Evolutionary conservation across 2,797 vertebrate species (phyloP).

Genomic region (Synaphobranchus kaupii): DNA sequence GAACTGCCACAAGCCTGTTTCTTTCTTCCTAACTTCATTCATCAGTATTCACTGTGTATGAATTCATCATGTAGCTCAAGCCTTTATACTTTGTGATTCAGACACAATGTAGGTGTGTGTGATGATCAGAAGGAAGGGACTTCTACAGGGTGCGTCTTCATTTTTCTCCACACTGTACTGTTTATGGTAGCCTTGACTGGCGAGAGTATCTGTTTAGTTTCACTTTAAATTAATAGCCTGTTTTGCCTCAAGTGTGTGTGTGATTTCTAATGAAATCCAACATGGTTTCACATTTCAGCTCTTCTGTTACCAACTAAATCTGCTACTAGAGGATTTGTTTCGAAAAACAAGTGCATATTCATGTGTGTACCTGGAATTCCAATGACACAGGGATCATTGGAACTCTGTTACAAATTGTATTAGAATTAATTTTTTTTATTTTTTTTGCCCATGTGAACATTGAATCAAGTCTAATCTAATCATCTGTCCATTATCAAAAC

Average conservation of each 20-base stretch:
- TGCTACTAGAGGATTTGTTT: background rate
- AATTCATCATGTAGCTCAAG: background rate
- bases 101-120: background rate
- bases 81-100: background rate
- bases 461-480: background rate
- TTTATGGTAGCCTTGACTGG: background rate
- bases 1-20: background rate
- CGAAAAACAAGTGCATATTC: too few species aligned
- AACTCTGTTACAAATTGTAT: background rate
- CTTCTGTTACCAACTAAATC: background rate
- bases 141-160: background rate
- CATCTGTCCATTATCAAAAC: background rate
- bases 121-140: background rate
- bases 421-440: background rate
- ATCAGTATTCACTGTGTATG: background rate
- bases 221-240: background rate
- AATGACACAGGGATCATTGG: background rate
- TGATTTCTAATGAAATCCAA: background rate
- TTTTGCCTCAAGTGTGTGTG: background rate
- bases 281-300: background rate
- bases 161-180: background rate
- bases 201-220: background rate
- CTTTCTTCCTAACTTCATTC: background rate
- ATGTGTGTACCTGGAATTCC: background rate
- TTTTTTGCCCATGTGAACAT: background rate